Evolutionary conservation across 2,113 vertebrate genomes (phyloP).

Genomic region (Chloroceryle aenea): DNA sequence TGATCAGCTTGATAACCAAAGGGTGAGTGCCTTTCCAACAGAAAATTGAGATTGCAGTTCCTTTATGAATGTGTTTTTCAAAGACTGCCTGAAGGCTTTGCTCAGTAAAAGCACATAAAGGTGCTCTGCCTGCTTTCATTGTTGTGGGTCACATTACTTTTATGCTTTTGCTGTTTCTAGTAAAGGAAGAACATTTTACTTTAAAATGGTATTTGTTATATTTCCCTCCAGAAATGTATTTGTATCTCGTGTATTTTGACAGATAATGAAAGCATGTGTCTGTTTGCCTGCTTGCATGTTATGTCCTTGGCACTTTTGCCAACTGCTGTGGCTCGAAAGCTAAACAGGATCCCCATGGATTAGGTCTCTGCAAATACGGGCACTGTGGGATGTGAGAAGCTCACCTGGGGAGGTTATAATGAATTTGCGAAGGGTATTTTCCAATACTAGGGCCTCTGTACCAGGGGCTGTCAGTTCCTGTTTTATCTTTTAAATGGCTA

Average conservation of each 20-base stretch:
- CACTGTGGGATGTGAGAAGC: background rate
- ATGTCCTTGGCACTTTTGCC: background rate
- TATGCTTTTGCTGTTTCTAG: background rate
- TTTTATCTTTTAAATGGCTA: background rate
- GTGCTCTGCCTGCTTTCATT: background rate
- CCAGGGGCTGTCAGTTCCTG: background rate
- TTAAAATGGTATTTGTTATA: background rate
- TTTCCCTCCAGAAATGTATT: background rate
- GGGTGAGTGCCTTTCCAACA: slow-evolving; percentile 77
- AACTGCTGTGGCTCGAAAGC: background rate
- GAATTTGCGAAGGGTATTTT: background rate
- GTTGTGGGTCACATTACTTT: background rate
- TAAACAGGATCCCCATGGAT: background rate
- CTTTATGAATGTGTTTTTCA: background rate
- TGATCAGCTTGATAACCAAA: slow-evolving; percentile 81
- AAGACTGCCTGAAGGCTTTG: background rate
- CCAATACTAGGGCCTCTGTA: background rate
- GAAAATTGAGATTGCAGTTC: background rate
- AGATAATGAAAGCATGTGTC: background rate
- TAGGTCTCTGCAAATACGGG: background rate
- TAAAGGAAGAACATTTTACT: background rate
- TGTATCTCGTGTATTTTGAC: background rate
- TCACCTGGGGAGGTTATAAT: background rate
- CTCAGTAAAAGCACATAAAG: background rate
- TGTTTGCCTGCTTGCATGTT: background rate